Base-by-base conservation (phyloP, 1,140 invertebrate genomes). In the Brachionus rubens region DNA sequence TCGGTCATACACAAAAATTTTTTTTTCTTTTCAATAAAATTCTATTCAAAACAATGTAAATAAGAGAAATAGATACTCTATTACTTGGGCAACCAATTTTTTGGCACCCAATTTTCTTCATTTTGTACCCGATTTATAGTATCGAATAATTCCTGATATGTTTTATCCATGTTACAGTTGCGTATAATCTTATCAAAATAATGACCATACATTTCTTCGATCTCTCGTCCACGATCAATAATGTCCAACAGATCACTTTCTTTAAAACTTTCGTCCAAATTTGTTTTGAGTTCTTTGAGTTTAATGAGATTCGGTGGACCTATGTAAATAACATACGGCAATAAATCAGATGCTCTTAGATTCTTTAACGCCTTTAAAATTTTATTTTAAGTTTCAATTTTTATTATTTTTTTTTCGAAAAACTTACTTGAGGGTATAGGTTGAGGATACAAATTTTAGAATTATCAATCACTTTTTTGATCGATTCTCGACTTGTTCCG, bases 391-490 rank as follows among this genome's bases (percentile, higher is more conserved):
- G n/a, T n/a, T n/a, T n/a, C n/a, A n/a, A n/a, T n/a, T n/a, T n/a
- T n/a, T n/a, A n/a, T n/a, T n/a, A n/a, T n/a, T n/a, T n/a, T n/a
- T n/a, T n/a, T n/a, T n/a, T n/a, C n/a, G n/a, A n/a, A n/a, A n/a
- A 46, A 46, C 5, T 26, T 65, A 65, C 59, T 7, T 98, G 92
- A n/a, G 82, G 84, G 72, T 98, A 93, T 14, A 98, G 87, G 85
- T 96, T 97, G 24, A 98, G 88, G 9, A 99, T 91, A 86, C 95
- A 98, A 72, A 96, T 96, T 85, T 96, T 96, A 7, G 94, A 94
- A 6, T 91, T 90, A 83, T 92, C 92, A 26, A 98, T 92, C 0
- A 98, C 89, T 54, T 91, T 90, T 75, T 92, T 87, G 79, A 99
- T 96, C 54, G 94, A 93, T 81, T 94, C 92, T 67, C 98, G 85